Evolutionary conservation across 2,797 vertebrate genomes (phyloP), one percentile per base, ranked within the genome.

Genomic region (Lepus townsendii): DNA sequence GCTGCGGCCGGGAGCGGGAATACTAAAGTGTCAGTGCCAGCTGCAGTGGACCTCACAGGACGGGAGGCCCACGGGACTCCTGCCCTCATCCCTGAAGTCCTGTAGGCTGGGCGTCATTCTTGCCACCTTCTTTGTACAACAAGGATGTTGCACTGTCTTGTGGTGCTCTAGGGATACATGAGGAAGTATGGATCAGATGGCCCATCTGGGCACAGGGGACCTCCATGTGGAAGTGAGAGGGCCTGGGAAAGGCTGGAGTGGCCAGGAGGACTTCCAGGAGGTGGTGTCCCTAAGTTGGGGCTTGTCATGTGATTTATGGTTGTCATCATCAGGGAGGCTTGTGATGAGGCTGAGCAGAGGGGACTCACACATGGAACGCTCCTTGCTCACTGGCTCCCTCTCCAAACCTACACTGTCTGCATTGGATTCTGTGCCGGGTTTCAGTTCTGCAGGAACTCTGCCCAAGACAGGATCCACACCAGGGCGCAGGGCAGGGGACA

Each of bases 21-120:
- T 0, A 0, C n/a, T 52, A 10, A 47, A 47, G 42, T 57, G 17
- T 57, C 54, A 57, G 19, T 57, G 14, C 54, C 19, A 57, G 13
- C 54, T 4, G 54, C 54, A 57, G 19, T 57, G 54, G 19, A 16
- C 1, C 54, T 47, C 42, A 47, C 42, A 47, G 42, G 42, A 9
- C 8, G 42, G 42, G 54, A 77, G 22, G 75, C 47, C 3, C 8
- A 24, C 1, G 0, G 3, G 66, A 88, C 69, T 57, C 0, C 35
- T 24, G 24, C 30, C 24, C 26, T 72, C 69, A 47, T 13, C 26
- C 71, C n/a, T 1, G 1, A 0, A 0, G 30, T 27, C 77, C 68
- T 42, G 52, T 16, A 57, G 38, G 4, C 27, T 30, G 47, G 10
- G 5, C 12, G 0, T 50, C 52, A 17, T 60, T 85, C 57, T 71